A percentile compares a stretch with the other conserved stretches of the same genome.
Conservation (phyloP, 2,888 invertebrate species). For the Dicyrtomina minuta region DNA sequence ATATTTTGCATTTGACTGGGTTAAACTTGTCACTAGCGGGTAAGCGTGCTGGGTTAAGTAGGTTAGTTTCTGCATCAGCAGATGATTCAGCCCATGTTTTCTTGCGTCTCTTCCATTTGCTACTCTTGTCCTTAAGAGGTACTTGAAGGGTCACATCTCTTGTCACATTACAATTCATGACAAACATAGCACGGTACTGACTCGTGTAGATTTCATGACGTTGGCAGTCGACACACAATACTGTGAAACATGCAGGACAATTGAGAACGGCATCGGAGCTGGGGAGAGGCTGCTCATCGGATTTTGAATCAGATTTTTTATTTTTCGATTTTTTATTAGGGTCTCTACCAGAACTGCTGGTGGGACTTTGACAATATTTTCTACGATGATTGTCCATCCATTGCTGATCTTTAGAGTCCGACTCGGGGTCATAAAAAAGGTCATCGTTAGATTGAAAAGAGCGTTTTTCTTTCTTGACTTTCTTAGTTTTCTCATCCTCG, state of each 20-base stretch:
- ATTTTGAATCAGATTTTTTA: background rate
- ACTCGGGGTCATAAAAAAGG: slow-evolving; percentile 62
- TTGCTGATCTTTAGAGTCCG: slow-evolving; percentile 61
- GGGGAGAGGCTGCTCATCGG: slow-evolving; percentile 52
- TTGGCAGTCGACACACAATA: slow-evolving; percentile 64
- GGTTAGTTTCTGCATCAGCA: slow-evolving; percentile 20
- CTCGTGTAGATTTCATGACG: slow-evolving; percentile 61
- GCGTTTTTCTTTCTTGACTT: slow-evolving; percentile 40
- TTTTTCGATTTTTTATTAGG: background rate
- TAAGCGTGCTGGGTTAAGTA: slow-evolving; percentile 20
- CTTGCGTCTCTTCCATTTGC: slow-evolving; percentile 50
- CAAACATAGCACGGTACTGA: slow-evolving; percentile 66
- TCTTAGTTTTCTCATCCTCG: slow-evolving; percentile 37
- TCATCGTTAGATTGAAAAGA: slow-evolving; percentile 56
- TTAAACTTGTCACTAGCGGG: slow-evolving; percentile 57
- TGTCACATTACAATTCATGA: slow-evolving; percentile 61
- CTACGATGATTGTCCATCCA: slow-evolving; percentile 60
- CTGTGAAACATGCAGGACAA: slow-evolving; percentile 64
- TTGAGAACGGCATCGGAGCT: slow-evolving; percentile 63
- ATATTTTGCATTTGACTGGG: slow-evolving; percentile 61
- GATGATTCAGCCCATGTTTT: no score
- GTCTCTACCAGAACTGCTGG: background rate
- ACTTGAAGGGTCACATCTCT: slow-evolving; percentile 55
- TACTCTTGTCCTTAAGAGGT: slow-evolving; percentile 54
- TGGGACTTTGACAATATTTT: slow-evolving; percentile 53